Evolutionary conservation across 1,140 invertebrate species (phyloP).

Genomic region (Trypoxylus dichotomus): DNA sequence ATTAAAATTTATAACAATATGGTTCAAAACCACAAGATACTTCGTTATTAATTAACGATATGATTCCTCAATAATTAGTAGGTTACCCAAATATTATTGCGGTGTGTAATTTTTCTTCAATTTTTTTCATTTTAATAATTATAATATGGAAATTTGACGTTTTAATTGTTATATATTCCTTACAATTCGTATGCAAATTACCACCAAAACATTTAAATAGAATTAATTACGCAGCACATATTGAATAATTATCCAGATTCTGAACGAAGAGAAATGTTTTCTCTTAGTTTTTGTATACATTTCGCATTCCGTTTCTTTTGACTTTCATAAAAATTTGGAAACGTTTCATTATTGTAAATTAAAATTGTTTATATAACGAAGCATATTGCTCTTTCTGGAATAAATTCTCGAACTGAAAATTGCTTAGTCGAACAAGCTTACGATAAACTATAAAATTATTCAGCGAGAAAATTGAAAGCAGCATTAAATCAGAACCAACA

Average conservation of each 20-base stretch:
- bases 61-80: background rate
- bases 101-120: background rate
- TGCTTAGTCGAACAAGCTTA: too few relatives aligned
- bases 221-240: background rate
- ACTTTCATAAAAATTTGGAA: too few relatives aligned
- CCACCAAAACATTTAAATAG: background rate
- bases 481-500: too few relatives aligned
- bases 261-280: background rate
- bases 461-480: too few relatives aligned
- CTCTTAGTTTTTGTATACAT: background rate
- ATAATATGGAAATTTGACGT: background rate
- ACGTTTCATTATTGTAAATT: too few relatives aligned
- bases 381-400: too few relatives aligned
- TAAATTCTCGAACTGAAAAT: too few relatives aligned
- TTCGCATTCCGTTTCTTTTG: background rate
- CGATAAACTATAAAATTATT: too few relatives aligned
- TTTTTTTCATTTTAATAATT: background rate
- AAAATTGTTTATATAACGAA: too few relatives aligned
- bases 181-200: background rate
- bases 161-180: background rate
- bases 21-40: background rate
- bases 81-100: background rate
- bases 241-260: background rate
- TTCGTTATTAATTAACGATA: background rate
- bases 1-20: background rate